phyloP scores from a whole-genome alignment of 2,113 vertebrate genomes.

The Vulpes lagopus region DNA sequence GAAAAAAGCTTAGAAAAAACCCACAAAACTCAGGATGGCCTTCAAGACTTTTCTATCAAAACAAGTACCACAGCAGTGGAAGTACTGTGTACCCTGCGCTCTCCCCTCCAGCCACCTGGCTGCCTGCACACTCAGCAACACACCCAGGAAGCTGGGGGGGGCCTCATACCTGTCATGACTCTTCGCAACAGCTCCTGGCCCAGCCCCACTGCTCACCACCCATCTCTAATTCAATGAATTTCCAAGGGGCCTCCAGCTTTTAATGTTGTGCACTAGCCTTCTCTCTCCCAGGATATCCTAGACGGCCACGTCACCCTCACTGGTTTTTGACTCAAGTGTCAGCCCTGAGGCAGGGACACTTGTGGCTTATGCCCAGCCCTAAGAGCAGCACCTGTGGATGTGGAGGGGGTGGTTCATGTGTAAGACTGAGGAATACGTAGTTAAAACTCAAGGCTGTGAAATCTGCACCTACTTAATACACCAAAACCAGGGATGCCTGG shows the following conservation, averaged over 20 bases:
- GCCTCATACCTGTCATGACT: neutral
- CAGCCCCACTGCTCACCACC: neutral
- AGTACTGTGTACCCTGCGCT: neutral
- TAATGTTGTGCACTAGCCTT: neutral
- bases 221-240: neutral
- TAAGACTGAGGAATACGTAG: neutral
- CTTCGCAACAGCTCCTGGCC: neutral
- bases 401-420: neutral
- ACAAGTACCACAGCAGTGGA: neutral
- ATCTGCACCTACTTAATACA: neutral
- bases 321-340: neutral
- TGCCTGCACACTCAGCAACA: neutral
- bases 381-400: neutral
- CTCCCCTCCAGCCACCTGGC: neutral
- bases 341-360: neutral
- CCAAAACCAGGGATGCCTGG: neutral
- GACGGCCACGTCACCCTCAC: neutral
- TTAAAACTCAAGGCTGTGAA: neutral
- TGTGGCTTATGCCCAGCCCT: neutral
- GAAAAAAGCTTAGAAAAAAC: neutral
- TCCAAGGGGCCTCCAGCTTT: neutral
- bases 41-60: conserved; percentile 18
- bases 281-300: neutral
- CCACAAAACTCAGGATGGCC: neutral
- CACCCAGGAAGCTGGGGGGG: neutral